phyloP scores from a whole-genome alignment of 2,888 invertebrate genomes.

The Sesia bembeciformis region DNA sequence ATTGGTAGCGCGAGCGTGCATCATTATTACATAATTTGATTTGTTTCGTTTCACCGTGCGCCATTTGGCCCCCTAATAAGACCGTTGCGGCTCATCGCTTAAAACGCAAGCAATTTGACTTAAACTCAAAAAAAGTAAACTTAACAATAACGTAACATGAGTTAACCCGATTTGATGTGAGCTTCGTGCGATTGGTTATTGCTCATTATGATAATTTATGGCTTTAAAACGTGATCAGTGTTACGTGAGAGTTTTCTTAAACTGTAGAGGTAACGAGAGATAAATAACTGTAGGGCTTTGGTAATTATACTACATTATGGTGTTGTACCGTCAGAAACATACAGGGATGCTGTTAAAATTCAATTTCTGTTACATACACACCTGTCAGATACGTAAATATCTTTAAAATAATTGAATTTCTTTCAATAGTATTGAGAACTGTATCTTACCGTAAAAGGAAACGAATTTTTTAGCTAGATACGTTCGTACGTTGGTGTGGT shows the following conservation, averaged over 20 bases:
- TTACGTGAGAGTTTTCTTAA: slow-evolving; percentile 29
- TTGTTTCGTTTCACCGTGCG: slow-evolving; percentile 49
- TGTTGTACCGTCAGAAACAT: slow-evolving; percentile 13
- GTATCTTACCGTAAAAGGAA: no score
- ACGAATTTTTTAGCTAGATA: no score
- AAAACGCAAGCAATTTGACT: slow-evolving; percentile 47
- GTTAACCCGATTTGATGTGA: slow-evolving; percentile 53
- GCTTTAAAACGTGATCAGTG: slow-evolving; percentile 22
- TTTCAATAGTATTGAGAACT: no score
- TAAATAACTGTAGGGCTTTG: slow-evolving; percentile 4
- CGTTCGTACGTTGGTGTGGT: slow-evolving; percentile 25
- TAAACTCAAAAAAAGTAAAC: slow-evolving; percentile 25
- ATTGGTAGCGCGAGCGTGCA: slow-evolving; percentile 60
- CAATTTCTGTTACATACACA: no score
- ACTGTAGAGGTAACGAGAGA: slow-evolving; percentile 36
- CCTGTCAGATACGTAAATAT: no score
- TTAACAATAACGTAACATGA: slow-evolving; percentile 22
- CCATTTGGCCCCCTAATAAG: slow-evolving; percentile 63
- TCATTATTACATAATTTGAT: slow-evolving; percentile 65
- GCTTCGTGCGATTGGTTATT: slow-evolving; percentile 65
- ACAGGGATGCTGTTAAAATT: no score
- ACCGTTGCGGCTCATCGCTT: slow-evolving; percentile 42
- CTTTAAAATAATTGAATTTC: no score
- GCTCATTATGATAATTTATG: slow-evolving; percentile 62
- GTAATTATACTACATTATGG: slow-evolving; percentile 9